Conservation (phyloP, 2,797 vertebrate genomes). For the Spondyliosoma cantharus region DNA sequence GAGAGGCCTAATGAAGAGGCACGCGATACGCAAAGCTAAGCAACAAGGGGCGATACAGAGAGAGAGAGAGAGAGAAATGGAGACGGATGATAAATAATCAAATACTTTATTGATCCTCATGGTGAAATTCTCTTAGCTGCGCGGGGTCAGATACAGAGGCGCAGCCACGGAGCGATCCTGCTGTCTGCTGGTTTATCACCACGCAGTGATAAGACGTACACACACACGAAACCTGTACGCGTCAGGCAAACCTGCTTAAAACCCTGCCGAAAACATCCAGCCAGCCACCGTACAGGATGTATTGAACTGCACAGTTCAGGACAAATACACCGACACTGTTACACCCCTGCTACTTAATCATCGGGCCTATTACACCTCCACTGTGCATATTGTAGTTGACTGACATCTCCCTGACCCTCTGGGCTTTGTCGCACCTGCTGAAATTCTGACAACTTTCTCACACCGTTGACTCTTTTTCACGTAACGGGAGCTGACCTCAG, state of each 20-base stretch:
- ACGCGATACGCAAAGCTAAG: constrained; percentile 33
- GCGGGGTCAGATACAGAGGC: constrained; percentile 37
- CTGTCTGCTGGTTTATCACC: not conserved
- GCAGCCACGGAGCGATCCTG: constrained; percentile 17
- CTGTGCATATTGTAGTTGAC: constrained; percentile 4
- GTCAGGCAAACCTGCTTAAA: not conserved
- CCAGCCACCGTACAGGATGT: no score
- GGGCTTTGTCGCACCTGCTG: not conserved
- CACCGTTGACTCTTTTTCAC: not conserved
- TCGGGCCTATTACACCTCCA: not conserved
- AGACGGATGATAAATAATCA: constrained; percentile 72
- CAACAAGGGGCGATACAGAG: constrained; percentile 25
- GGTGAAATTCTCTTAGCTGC: constrained; percentile 54
- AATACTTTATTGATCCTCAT: constrained; percentile 63
- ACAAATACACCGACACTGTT: no score
- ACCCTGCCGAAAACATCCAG: not conserved
- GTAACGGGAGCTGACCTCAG: not conserved
- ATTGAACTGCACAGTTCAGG: no score
- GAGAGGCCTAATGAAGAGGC: constrained; percentile 64
- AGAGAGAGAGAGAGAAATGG: constrained; percentile 19
- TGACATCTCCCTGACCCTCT: not conserved
- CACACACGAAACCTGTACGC: not conserved
- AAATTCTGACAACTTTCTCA: not conserved
- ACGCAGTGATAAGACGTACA: not conserved
- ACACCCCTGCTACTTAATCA: no score